Percentiles rank a stretch among this genome's conserved stretches.
These are phyloP conservation scores for Procambarus clarkii DNA, from an alignment of 1,140 invertebrate genomes.

Conservation along the genomic window DNA sequence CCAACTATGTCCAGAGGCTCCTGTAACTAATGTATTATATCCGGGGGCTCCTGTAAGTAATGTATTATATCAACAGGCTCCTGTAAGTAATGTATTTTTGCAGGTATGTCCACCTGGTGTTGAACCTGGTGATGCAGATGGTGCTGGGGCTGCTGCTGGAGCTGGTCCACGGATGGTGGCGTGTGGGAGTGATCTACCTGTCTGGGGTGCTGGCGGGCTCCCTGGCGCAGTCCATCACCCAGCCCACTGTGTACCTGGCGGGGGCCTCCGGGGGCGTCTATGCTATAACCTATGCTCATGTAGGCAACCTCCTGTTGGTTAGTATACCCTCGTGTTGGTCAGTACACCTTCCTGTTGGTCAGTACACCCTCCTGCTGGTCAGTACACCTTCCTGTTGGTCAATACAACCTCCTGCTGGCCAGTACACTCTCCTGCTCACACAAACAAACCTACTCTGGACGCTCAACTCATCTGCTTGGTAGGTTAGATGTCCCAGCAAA, in stretches of 20 bases:
- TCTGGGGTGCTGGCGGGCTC: slow-evolving; percentile 80
- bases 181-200: slow-evolving; percentile 84
- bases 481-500: too few relatives aligned
- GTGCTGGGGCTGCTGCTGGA: slow-evolving; percentile 84
- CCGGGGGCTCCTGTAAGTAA: too few relatives aligned
- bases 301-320: slow-evolving; percentile 91
- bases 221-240: slow-evolving; percentile 77
- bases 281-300: slow-evolving; percentile 94
- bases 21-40: too few relatives aligned
- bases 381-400: too few relatives aligned
- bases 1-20: too few relatives aligned
- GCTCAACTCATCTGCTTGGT: too few relatives aligned
- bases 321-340: not conserved
- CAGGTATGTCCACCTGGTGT: slow-evolving; percentile 77
- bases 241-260: slow-evolving; percentile 85
- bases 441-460: too few relatives aligned
- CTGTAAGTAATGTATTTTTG: not conserved
- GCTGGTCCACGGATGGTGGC: slow-evolving; percentile 87
- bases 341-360: too few relatives aligned
- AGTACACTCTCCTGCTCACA: too few relatives aligned
- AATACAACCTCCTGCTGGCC: too few relatives aligned
- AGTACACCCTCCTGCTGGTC: too few relatives aligned
- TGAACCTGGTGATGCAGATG: slow-evolving; percentile 79
- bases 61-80: too few relatives aligned
- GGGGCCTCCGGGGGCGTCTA: slow-evolving; percentile 98